Conservation (phyloP, 1,140 invertebrate genomes). For the Drosophila subobscura region DNA sequence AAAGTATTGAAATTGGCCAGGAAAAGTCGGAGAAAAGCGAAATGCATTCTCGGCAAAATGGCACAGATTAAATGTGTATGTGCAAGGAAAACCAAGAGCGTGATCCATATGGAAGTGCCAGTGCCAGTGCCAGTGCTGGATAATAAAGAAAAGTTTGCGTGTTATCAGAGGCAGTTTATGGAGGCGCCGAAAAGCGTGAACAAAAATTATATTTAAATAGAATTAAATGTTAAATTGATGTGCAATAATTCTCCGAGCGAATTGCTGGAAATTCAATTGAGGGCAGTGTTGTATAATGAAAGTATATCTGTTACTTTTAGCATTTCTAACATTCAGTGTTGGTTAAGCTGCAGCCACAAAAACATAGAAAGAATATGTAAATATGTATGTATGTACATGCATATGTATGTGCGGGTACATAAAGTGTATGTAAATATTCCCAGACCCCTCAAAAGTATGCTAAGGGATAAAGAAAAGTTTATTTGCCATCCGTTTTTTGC, state of each 20-base stretch:
- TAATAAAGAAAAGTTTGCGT: too few species aligned
- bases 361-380: neutral
- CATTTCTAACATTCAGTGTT: too few species aligned
- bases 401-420: neutral
- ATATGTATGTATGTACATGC: neutral
- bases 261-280: too few species aligned
- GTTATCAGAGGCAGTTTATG: too few species aligned
- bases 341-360: too few species aligned
- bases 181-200: too few species aligned
- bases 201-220: too few species aligned
- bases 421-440: conserved; percentile 8
- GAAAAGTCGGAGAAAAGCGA: conserved; percentile 43
- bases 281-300: too few species aligned
- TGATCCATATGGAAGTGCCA: neutral
- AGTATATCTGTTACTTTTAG: too few species aligned
- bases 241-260: too few species aligned
- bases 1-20: conserved; percentile 28
- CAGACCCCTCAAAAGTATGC: conserved; percentile 6
- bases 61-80: conserved; percentile 39
- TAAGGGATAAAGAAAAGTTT: conserved; percentile 32
- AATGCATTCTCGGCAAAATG: conserved; percentile 38
- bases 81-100: conserved; percentile 8
- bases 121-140: too few species aligned
- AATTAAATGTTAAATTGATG: too few species aligned
- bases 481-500: conserved; percentile 37